Evolutionary conservation across 2,113 vertebrate species (phyloP).

Genomic region (Pluvianellus socialis): DNA sequence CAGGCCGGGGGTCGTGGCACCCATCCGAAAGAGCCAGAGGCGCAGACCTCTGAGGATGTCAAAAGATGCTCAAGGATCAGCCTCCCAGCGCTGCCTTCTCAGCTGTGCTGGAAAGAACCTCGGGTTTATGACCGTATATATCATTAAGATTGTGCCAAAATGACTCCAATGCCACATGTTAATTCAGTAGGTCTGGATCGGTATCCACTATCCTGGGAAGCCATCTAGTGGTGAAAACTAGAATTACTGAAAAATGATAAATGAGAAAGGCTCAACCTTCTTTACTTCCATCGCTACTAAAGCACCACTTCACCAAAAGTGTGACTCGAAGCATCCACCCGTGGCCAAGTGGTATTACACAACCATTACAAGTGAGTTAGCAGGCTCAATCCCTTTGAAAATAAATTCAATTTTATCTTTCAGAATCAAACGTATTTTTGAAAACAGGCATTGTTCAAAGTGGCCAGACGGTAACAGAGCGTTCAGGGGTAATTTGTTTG

Average conservation of each 20-base stretch:
- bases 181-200: background rate
- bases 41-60: background rate
- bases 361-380: background rate
- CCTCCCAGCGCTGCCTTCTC: background rate
- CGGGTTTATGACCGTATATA: accelerated
- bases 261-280: background rate
- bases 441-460: background rate
- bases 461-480: background rate
- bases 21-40: background rate
- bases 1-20: background rate
- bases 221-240: slow-evolving; percentile 63
- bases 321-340: background rate
- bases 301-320: background rate
- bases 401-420: background rate
- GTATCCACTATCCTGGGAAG: slow-evolving; percentile 64
- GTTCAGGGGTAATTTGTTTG: background rate
- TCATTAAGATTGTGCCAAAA: background rate
- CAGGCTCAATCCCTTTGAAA: background rate
- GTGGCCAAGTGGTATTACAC: background rate
- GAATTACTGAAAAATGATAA: background rate
- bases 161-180: background rate
- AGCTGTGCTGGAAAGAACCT: background rate
- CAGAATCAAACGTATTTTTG: background rate
- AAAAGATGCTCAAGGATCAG: background rate
- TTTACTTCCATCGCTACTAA: background rate